Conservation (phyloP, 2,888 invertebrate genomes). For the Tipula unca region DNA sequence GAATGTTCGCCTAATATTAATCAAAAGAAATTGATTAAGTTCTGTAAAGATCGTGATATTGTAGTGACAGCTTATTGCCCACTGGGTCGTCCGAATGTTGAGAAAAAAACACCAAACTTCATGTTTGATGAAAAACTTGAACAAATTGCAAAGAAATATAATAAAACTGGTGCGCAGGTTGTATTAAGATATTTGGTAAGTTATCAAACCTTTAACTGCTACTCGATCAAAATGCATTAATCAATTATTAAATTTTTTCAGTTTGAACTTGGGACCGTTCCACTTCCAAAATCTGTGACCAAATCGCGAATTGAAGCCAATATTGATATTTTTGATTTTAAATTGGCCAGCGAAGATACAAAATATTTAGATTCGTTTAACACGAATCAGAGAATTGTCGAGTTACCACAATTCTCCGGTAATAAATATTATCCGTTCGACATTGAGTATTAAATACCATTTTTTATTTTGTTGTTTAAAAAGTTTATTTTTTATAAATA, state of each 20-base stretch:
- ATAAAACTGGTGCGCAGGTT: slow-evolving; percentile 56
- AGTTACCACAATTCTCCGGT: slow-evolving; percentile 8
- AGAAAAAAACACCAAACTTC: slow-evolving; percentile 42
- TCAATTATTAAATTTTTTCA: slow-evolving; percentile 50
- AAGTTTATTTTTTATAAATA: neutral
- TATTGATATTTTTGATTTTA: slow-evolving; percentile 46
- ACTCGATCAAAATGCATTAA: neutral
- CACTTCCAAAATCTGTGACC: slow-evolving; percentile 46
- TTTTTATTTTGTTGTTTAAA: neutral
- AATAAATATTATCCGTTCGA: slow-evolving; percentile 40
- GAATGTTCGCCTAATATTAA: slow-evolving; percentile 56
- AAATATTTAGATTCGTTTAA: slow-evolving; percentile 45
- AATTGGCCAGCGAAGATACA: slow-evolving; percentile 44
- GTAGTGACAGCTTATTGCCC: slow-evolving; percentile 65
- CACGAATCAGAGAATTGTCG: slow-evolving; percentile 35
- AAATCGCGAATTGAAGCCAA: slow-evolving; percentile 41
- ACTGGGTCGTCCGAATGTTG: slow-evolving; percentile 52
- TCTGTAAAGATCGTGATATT: slow-evolving; percentile 56
- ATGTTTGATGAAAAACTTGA: slow-evolving; percentile 45
- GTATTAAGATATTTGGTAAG: slow-evolving; percentile 55
- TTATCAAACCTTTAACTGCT: too few relatives aligned
- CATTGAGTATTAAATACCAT: slow-evolving; percentile 34
- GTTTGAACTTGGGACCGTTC: slow-evolving; percentile 43
- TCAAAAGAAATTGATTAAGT: slow-evolving; percentile 58
- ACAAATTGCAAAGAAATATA: slow-evolving; percentile 50